Evolutionary conservation across 2,888 invertebrate genomes (phyloP).

Genomic region (Nebria brevicollis): DNA sequence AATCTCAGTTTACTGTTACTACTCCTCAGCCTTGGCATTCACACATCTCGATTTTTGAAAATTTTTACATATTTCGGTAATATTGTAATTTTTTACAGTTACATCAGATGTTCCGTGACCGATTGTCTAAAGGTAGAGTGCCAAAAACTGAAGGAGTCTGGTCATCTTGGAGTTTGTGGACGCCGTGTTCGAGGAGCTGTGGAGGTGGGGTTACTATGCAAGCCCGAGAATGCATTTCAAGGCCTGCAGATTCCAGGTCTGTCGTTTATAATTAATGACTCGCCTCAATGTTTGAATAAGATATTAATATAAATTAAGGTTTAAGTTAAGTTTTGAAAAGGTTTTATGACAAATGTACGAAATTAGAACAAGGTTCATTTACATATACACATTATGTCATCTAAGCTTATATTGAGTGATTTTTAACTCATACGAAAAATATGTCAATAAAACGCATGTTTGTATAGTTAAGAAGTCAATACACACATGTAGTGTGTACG

Average conservation of each 20-base stretch:
- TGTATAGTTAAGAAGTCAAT: background rate
- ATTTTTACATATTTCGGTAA: too few relatives aligned
- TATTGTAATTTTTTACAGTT: slow-evolving; percentile 55
- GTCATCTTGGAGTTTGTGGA: slow-evolving; percentile 81
- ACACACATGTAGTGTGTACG: too few relatives aligned
- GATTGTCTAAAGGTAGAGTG: slow-evolving; percentile 55
- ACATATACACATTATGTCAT: too few relatives aligned
- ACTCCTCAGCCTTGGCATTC: too few relatives aligned
- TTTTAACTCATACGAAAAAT: background rate
- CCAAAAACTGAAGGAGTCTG: slow-evolving; percentile 64
- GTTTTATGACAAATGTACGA: too few relatives aligned
- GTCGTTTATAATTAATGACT: slow-evolving; percentile 1
- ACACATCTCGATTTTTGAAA: too few relatives aligned
- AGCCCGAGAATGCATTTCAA: slow-evolving; percentile 71
- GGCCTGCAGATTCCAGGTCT: slow-evolving; percentile 57
- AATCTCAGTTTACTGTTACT: too few relatives aligned
- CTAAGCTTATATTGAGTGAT: too few relatives aligned
- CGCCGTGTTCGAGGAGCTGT: slow-evolving; percentile 78
- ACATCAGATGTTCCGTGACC: slow-evolving; percentile 59
- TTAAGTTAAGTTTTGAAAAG: too few relatives aligned
- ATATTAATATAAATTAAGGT: too few relatives aligned
- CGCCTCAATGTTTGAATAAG: too few relatives aligned
- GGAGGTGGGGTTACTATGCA: slow-evolving; percentile 80
- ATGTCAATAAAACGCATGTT: background rate
- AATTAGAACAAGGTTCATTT: too few relatives aligned